Evolutionary conservation across 1,140 invertebrate species (phyloP), one percentile per base, ranked within the genome.

Genomic region (Trachymyrmex cornetzi): DNA sequence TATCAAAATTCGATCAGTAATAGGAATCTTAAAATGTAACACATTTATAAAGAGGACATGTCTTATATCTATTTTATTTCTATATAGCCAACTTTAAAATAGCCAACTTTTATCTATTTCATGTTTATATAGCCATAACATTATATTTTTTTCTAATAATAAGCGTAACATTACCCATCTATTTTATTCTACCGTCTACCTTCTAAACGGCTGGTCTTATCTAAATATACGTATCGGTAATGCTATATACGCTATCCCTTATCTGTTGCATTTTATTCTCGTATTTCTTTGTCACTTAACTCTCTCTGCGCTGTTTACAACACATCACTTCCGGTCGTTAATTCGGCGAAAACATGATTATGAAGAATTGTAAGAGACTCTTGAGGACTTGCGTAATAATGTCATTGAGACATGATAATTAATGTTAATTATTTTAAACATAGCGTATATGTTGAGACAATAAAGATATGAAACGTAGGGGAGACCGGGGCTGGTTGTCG

Each of bases 181-280:
- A 16, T 53, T 67, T 50, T 50, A 50, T 79, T 34, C 2, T 24
- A 77, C 24, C 74, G 30, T 77, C 3, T 12, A 16, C 2, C 14
- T 67, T 50, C n/a, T 16, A 7, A 59, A 53, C 11, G 30, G 50
- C 22, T 38, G 44, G 44, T 24, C 50, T 81, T 81, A 81, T 81
- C 79, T 71, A 6, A 12, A 14, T 19, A 34, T 6, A 44, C 7
- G 14, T 79, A 53, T 80, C 64, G 53, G 79, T 81, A 71, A 81
- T 71, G 12, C 34, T 55, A 81, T 55, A 81, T 14, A 30, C 34
- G 16, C 16, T 44, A 50, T 57, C 11, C 6, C 34, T 81, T 81
- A 71, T 81, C 64, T 59, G 64, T 16, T 16, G 34, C 34, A 59
- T 81, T 81, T 71, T 44, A 30, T 61, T 80, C 44, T 81, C 64